Conservation (phyloP, 1,140 invertebrate species). For the Popillia japonica region DNA sequence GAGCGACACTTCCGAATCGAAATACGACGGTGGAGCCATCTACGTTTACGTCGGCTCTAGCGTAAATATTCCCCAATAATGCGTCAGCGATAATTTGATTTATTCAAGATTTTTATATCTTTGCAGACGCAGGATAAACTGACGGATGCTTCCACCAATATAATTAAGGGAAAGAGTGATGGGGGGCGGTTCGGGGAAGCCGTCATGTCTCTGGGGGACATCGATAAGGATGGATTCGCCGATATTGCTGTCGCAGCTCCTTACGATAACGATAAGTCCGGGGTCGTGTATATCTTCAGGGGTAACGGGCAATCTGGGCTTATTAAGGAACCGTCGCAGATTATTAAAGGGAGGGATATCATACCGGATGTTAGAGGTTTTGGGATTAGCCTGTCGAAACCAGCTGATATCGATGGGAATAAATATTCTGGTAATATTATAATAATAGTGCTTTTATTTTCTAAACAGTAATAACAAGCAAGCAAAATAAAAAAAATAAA, state of each 20-base stretch:
- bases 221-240: conserved; percentile 63
- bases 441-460: no score
- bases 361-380: conserved; percentile 60
- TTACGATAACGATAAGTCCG: conserved; percentile 61
- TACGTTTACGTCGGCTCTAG: conserved; percentile 64
- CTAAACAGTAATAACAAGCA: no score
- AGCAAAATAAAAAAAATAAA: no score
- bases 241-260: conserved; percentile 65
- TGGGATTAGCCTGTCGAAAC: conserved; percentile 63
- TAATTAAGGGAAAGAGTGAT: conserved; percentile 57
- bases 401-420: conserved; percentile 63
- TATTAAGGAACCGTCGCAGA: conserved; percentile 60
- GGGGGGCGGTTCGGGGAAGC: conserved; percentile 62
- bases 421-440: conserved; percentile 57
- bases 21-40: conserved; percentile 68
- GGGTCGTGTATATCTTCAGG: conserved; percentile 64
- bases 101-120: not conserved
- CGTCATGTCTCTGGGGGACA: conserved; percentile 63
- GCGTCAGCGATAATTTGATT: conserved; percentile 1
- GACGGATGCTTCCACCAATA: not conserved
- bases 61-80: not conserved
- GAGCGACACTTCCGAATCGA: conserved; percentile 41
- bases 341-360: conserved; percentile 58
- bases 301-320: conserved; percentile 62
- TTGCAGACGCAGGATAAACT: not conserved